phyloP scores from a whole-genome alignment of 2,797 vertebrate genomes.

The Etheostoma perlongum region DNA sequence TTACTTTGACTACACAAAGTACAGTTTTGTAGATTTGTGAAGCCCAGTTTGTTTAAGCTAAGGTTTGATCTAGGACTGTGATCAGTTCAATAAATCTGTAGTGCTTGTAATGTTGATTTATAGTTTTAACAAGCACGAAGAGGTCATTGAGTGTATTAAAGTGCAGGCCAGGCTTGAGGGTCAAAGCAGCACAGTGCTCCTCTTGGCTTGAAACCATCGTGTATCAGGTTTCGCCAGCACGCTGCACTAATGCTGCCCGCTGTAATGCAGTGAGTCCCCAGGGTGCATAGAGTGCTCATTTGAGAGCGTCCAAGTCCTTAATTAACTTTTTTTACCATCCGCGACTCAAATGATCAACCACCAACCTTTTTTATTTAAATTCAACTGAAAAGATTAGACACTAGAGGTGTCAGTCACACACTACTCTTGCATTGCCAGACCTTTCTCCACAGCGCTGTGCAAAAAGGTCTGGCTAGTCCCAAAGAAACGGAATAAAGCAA shows the following conservation, averaged over 20 bases:
- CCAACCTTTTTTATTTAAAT: too few relatives aligned
- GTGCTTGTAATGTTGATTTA: conserved; percentile 4
- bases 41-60: background rate
- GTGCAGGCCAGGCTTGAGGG: conserved; percentile 28
- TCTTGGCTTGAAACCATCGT: conserved; percentile 31
- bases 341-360: too few relatives aligned
- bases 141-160: conserved; percentile 36
- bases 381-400: too few relatives aligned
- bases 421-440: too few relatives aligned
- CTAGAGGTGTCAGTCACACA: too few relatives aligned
- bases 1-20: background rate
- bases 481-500: too few relatives aligned
- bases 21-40: background rate
- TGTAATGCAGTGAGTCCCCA: too few relatives aligned
- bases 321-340: background rate
- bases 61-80: background rate
- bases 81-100: background rate
- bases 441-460: too few relatives aligned
- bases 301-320: too few relatives aligned
- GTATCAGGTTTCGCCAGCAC: conserved; percentile 56
- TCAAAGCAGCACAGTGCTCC: conserved; percentile 41
- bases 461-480: too few relatives aligned
- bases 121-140: background rate
- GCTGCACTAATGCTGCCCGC: conserved; percentile 4
- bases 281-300: too few relatives aligned